phyloP scores from a whole-genome alignment of 2,797 vertebrate species.

The Acipenser oxyrinchus region DNA sequence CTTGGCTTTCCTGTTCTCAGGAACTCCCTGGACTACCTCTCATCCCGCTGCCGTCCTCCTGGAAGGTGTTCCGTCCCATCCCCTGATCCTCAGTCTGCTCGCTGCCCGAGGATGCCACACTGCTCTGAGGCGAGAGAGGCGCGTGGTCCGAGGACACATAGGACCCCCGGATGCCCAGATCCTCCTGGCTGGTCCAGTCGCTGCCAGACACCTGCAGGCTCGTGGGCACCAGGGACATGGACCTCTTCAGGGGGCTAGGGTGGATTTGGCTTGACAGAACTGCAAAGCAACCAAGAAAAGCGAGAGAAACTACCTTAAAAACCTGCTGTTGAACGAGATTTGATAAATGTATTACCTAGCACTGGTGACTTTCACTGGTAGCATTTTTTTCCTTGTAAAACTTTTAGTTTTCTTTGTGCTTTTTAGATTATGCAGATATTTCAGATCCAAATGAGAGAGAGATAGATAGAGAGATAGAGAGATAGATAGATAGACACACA shows the following conservation, averaged over 20 bases:
- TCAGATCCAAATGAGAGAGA: no score
- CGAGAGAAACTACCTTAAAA: background rate
- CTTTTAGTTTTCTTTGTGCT: no score
- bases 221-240: slow-evolving; percentile 75
- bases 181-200: slow-evolving; percentile 78
- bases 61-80: slow-evolving; percentile 80
- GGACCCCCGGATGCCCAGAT: slow-evolving; percentile 58
- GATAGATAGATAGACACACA: no score
- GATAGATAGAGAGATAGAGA: no score
- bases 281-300: slow-evolving; percentile 29
- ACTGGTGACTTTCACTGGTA: no score
- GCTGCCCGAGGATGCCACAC: slow-evolving; percentile 90
- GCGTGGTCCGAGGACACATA: slow-evolving; percentile 74
- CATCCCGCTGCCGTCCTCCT: slow-evolving; percentile 93
- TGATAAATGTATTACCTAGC: no score
- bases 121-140: slow-evolving; percentile 89
- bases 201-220: slow-evolving; percentile 67
- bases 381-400: no score
- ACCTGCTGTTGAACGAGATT: no score
- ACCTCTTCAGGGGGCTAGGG: slow-evolving; percentile 78
- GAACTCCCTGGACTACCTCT: slow-evolving; percentile 60
- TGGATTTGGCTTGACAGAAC: slow-evolving; percentile 78
- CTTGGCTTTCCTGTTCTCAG: slow-evolving; percentile 5
- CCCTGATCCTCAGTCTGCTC: slow-evolving; percentile 87
- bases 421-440: no score